Base-by-base conservation (phyloP, 1,140 invertebrate species). In the Pissodes strobi region DNA sequence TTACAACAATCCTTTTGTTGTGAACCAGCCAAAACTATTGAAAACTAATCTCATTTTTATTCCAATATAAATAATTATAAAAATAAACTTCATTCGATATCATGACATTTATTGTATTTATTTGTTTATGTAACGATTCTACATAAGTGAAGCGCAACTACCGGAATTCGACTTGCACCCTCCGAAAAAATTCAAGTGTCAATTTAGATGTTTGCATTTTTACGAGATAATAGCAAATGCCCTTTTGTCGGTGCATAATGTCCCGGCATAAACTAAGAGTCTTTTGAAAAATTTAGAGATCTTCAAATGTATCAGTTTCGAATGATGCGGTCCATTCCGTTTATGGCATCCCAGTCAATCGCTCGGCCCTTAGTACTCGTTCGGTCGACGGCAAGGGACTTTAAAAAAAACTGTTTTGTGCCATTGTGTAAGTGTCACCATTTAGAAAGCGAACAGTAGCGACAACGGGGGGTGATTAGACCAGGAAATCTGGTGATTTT, bases 241-340 rank as follows among this genome's bases (percentile, higher is more conserved):
- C 18, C 58, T 70, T 69, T 72, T 72, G 70, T 72, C 70, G 69
- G 69, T 9, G 3, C 25, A 27, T 27, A 27, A 27, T 27, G 9
- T 71, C 57, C 55, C 18, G 46, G 66, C 66, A 59, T 27, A 62
- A 66, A 70, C 53, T 53, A 55, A 57, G 22, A 51, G 51, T 52
- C 41, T 49, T 68, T 69, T 67, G 38, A 61, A n/a, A 65, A 48
- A 48, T 71, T 65, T 64, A 67, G 67, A 71, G 64, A 69, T 67
- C 69, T 71, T 72, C 69, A 72, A 68, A 72, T 68, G 68, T 72
- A 72, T 72, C 70, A 72, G 66, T 72, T 69, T 69, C 69, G 64
- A 60, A 46, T 27, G 12, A 19, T 49, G 19, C 27, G 19, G 17
- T 1, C 38, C 65, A 48, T 17, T 58, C 23, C 6, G 19, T 22